Base-by-base conservation (phyloP, 2,797 vertebrate genomes). In the Cottoperca gobio region DNA sequence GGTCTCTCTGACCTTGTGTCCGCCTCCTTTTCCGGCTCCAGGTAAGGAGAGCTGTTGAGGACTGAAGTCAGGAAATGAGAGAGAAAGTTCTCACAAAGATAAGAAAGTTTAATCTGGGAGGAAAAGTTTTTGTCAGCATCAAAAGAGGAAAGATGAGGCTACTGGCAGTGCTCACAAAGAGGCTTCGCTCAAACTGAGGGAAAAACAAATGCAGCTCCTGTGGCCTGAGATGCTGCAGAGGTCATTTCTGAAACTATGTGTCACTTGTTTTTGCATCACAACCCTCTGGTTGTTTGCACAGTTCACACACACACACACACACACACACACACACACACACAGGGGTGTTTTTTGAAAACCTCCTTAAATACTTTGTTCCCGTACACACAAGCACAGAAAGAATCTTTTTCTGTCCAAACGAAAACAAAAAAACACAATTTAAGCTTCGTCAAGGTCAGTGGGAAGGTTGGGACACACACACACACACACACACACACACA, bases 11-110 rank as follows among this genome's bases (percentile, higher is more conserved):
- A 86, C 88, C 90, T 87, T 76, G 74, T 2, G 73, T 63, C 50
- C 0, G 23, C 70, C 79, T 80, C 84, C 82, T 78, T 40, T 77
- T 89, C 81, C 73, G 50, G 76, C 61, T 33, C 10, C 84, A 84
- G 82, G 79, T 89, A 74, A 61, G 19, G 23, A 57, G 35, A 52
- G 67, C 46, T 7, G 59, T 26, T 50, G 40, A 17, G 55, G 40
- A 33, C 52, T 2, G 24, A 7, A 63, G 72, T 53, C 76, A 43
- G 84, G 75, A 75, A 75, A 49, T 7, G 76, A 61, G 72, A 21
- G 10, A 23, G 28, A 54, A n/a, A 4, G n/a, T 70, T 89, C 79
- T 70, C 80, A 80, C 69, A 76, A 19, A 85, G 88, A 89, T 88
- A 89, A 77, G 9, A 45, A 13, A 8, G 24, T 57, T 78, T 52